phyloP scores from a whole-genome alignment of 1,140 invertebrate genomes.

The Scaptomyza pallida region DNA sequence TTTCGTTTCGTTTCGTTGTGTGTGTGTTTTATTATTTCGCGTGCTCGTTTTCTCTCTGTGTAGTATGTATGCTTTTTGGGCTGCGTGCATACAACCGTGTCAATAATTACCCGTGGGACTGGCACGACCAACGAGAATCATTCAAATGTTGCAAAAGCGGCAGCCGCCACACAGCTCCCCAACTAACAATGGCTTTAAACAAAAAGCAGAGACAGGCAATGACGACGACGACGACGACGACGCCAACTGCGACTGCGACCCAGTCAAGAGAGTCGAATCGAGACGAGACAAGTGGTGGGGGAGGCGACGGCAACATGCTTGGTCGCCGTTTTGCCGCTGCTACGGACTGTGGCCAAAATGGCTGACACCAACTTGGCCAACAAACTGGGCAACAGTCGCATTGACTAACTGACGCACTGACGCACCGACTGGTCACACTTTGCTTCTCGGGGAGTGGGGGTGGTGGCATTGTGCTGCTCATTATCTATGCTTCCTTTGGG shows the following conservation, averaged over 20 bases:
- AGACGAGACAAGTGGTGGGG: constrained; percentile 22
- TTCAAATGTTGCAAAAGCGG: constrained; percentile 81
- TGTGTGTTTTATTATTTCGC: constrained; percentile 15
- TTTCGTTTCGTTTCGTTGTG: constrained; percentile 57
- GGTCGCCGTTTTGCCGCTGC: constrained; percentile 36
- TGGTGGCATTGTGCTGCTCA: constrained; percentile 57
- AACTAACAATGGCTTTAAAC: constrained; percentile 80
- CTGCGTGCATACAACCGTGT: constrained; percentile 84
- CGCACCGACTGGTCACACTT: constrained; percentile 38
- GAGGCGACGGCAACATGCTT: constrained; percentile 66
- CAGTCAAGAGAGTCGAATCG: constrained; percentile 47
- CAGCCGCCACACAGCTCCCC: constrained; percentile 41
- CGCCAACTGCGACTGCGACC: constrained; percentile 20
- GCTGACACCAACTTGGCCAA: constrained; percentile 64
- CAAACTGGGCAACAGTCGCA: constrained; percentile 48
- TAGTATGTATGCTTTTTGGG: constrained; percentile 65
- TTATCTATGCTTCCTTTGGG: constrained; percentile 83
- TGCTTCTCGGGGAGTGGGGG: constrained; percentile 13
- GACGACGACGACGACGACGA: constrained; percentile 21
- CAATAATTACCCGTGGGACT: constrained; percentile 84
- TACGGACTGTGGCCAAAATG: constrained; percentile 59
- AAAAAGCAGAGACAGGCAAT: constrained; percentile 65
- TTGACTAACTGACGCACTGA: constrained; percentile 23
- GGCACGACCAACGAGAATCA: constrained; percentile 82
- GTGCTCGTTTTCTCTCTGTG: constrained; percentile 20